phyloP scores from a whole-genome alignment of 2,113 vertebrate species.

The Ochotona princeps region DNA sequence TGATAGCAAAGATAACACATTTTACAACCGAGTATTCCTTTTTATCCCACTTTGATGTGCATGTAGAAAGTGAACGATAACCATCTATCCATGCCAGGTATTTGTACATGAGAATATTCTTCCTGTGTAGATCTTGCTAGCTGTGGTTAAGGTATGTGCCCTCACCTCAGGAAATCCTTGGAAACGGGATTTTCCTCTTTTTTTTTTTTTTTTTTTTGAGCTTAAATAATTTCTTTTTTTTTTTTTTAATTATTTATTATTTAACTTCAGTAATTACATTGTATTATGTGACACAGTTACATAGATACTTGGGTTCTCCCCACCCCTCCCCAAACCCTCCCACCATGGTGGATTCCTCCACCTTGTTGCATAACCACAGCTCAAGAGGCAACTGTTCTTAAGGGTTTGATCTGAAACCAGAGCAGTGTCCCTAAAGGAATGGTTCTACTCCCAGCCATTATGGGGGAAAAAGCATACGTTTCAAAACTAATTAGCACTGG shows the following conservation, averaged over 20 bases:
- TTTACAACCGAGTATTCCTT: neutral
- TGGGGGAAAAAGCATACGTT: neutral
- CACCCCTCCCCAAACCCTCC: no score
- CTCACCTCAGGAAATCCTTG: neutral
- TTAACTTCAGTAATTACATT: no score
- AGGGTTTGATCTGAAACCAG: slow-evolving; percentile 28
- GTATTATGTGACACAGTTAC: no score
- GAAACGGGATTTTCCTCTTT: slow-evolving; percentile 13
- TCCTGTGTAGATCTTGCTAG: neutral
- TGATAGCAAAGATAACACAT: slow-evolving; percentile 11
- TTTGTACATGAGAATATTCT: neutral
- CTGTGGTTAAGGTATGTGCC: neutral
- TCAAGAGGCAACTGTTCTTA: slow-evolving; percentile 39
- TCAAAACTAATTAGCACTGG: neutral
- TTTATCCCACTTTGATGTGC: neutral
- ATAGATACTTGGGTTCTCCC: no score
- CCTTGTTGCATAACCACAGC: no score
- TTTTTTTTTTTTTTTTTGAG: no score
- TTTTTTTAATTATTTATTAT: no score
- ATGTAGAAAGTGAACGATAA: slow-evolving; percentile 24
- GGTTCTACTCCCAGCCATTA: neutral
- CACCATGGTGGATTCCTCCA: no score
- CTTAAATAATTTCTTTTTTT: no score
- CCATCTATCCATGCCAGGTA: neutral
- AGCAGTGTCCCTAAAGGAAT: slow-evolving; percentile 58